Base-by-base conservation (phyloP, 1,140 invertebrate species). In the Ips typographus region DNA sequence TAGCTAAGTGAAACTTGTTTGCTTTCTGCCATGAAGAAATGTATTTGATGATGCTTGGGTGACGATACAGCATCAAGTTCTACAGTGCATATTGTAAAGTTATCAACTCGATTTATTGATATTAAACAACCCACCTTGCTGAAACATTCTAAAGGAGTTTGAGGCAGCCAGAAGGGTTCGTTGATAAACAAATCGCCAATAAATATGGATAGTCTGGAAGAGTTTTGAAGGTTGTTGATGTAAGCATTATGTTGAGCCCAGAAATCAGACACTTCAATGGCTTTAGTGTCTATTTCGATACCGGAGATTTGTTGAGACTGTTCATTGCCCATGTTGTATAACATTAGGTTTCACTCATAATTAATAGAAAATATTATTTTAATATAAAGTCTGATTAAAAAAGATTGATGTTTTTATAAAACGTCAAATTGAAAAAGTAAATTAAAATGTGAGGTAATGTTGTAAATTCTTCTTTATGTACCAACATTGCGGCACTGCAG, bases 61-160 rank as follows among this genome's bases (percentile, higher is more conserved):
- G 92, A 0, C 92, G 85, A 80, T 92, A 88, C 64, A 92, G 85
- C 84, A 90, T 89, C 38, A 92, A 84, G 82, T 92, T 93, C 92
- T 94, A 79, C 64, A 22, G 22, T 22, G 22, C 22, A 22, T 86
- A 86, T 56, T 68, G 71, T 72, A 58, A 64, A 67, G 56, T 22
- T 36, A 63, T 60, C 65, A 7, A 0, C 36, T 58, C 42, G 62
- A 55, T 55, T 44, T 70, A 38, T 40, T 8, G 43, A 8, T 22
- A 22, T 22, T 22, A 22, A 22, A 22, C 22, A 22, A 22, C 22
- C 22, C 65, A 90, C 91, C 82, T 91, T 92, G 38, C 89, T 87
- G 73, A 85, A 86, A 77, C 88, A 88, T 76, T 92, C 89, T 69
- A 92, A 81, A 2, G 90, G 89, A 5, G 88, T 87, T 64, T 84